Percentiles rank a stretch among this genome's conserved stretches.
Conservation (phyloP, 92 coral and sea anemone genomes). For the Blastomussa wellsi region DNA sequence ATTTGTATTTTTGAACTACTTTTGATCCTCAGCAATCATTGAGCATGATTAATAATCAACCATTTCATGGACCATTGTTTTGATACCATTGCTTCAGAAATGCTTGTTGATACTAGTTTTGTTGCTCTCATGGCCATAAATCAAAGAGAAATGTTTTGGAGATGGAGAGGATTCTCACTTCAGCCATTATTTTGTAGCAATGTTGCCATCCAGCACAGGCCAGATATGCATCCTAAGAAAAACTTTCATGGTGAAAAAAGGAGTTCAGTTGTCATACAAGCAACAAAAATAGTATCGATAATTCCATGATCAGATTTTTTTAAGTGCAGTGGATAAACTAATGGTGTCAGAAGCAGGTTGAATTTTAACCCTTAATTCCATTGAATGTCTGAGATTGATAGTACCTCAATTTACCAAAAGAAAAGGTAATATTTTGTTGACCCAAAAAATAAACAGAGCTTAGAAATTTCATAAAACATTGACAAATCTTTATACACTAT, state of each 20-base stretch:
- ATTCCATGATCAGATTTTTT: no score
- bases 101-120: neutral
- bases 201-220: neutral
- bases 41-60: neutral
- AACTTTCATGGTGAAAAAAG: neutral
- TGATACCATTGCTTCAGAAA: neutral
- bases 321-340: neutral
- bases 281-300: neutral
- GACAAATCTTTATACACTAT: slow-evolving; percentile 14
- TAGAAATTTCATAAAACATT: slow-evolving; percentile 20
- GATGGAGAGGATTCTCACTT: neutral
- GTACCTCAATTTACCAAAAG: slow-evolving; percentile 16
- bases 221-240: neutral
- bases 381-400: neutral
- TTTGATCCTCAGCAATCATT: neutral
- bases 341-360: neutral
- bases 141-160: neutral
- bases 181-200: neutral
- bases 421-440: slow-evolving; percentile 14
- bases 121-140: neutral
- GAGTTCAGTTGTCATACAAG: neutral
- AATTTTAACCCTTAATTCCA: neutral
- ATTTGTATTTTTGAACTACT: slow-evolving; percentile 25
- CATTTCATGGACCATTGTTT: neutral
- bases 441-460: neutral